Conservation (phyloP, 2,888 invertebrate genomes). For the Ichneumon xanthorius region DNA sequence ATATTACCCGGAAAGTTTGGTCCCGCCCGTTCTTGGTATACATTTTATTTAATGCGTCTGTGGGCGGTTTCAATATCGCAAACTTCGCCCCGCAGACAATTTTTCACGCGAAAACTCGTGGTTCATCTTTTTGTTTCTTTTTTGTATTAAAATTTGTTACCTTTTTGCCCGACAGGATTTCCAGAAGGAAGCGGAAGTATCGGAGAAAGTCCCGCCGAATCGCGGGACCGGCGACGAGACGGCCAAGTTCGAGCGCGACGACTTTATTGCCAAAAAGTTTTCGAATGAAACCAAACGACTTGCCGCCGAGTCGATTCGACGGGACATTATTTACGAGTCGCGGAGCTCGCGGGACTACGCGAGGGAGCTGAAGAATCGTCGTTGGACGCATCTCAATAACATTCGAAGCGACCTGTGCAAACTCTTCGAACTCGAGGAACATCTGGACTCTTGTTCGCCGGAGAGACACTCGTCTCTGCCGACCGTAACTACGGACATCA, state of each 20-base stretch:
- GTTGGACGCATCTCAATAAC: constrained; percentile 85
- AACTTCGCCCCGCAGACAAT: constrained; percentile 24
- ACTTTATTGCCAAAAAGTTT: not conserved
- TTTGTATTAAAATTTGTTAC: constrained; percentile 2
- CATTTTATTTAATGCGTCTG: constrained; percentile 26
- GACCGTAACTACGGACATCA: constrained; percentile 34
- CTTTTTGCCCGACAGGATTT: constrained; percentile 25
- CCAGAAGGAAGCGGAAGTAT: constrained; percentile 5
- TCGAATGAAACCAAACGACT: not conserved
- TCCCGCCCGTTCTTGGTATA: not conserved
- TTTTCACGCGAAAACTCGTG: too few relatives aligned
- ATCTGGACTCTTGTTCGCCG: constrained; percentile 82
- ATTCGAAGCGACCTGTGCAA: constrained; percentile 85
- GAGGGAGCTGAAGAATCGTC: constrained; percentile 83
- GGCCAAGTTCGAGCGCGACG: not conserved
- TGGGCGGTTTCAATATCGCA: constrained; percentile 47
- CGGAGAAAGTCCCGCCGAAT: constrained; percentile 9
- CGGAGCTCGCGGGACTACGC: constrained; percentile 80
- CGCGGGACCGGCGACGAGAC: not conserved
- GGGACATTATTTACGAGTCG: constrained; percentile 74
- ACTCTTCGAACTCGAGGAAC: constrained; percentile 84
- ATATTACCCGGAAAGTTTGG: constrained; percentile 39
- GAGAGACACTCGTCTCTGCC: constrained; percentile 63
- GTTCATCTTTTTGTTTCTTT: constrained; percentile 32
- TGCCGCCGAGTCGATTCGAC: constrained; percentile 24